Conservation (phyloP, 2,113 vertebrate species). For the Galeopterus variegatus region DNA sequence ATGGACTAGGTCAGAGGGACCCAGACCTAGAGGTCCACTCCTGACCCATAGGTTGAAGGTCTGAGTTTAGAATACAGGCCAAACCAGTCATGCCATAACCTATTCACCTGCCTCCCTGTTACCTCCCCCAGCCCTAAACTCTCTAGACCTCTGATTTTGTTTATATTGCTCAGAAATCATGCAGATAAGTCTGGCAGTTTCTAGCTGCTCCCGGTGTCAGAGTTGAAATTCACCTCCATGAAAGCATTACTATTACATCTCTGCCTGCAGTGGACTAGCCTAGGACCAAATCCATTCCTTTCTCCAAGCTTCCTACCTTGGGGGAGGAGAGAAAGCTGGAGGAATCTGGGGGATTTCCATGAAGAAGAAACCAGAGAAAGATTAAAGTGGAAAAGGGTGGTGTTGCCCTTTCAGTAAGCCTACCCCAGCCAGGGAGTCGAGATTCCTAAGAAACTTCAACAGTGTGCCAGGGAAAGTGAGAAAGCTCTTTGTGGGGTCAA, state of each 20-base stretch:
- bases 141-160: conserved; percentile 45
- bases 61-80: neutral
- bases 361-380: conserved; percentile 57
- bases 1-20: neutral
- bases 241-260: neutral
- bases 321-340: neutral
- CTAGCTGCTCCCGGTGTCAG: conserved; percentile 24
- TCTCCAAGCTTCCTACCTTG: conserved; percentile 8
- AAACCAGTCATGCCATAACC: neutral
- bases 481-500: conserved; percentile 75
- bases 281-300: conserved; percentile 3
- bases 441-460: neutral
- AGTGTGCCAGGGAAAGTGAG: conserved; percentile 11
- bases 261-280: neutral
- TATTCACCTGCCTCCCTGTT: neutral
- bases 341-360: neutral
- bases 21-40: neutral
- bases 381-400: conserved; percentile 29
- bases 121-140: neutral
- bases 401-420: conserved; percentile 78
- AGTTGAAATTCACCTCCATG: neutral
- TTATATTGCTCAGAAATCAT: conserved; percentile 51
- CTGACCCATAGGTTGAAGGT: conserved; percentile 29
- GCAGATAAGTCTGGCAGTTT: conserved; percentile 17
- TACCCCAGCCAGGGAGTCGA: conserved; percentile 51